Conservation (phyloP, 1,140 invertebrate genomes). For the Drosophila mojavensis region DNA sequence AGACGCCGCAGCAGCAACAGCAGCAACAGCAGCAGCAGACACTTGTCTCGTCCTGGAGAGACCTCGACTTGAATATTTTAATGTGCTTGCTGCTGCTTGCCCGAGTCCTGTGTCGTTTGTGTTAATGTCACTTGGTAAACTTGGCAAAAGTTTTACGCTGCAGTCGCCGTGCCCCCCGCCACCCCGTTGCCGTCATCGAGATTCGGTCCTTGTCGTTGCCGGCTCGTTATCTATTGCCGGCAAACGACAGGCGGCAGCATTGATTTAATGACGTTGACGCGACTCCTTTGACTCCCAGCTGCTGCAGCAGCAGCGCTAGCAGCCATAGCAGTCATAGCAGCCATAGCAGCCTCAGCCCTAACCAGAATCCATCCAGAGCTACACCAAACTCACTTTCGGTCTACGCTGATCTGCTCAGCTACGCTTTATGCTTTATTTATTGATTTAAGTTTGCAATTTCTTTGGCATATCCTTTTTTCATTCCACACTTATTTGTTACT, state of each 20-base stretch:
- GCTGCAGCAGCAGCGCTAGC: background rate
- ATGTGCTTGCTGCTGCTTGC: constrained; percentile 26
- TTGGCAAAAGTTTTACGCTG: constrained; percentile 54
- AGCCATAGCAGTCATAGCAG: too few species aligned
- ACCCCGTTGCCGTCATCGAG: background rate
- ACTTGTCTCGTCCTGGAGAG: constrained; percentile 25
- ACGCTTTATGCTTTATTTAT: constrained; percentile 78
- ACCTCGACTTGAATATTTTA: constrained; percentile 48
- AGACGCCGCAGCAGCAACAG: constrained; percentile 45
- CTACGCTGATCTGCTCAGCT: constrained; percentile 13
- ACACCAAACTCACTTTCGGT: background rate
- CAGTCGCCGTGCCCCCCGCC: constrained; percentile 13
- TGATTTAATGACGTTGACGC: constrained; percentile 84
- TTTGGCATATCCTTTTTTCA: constrained; percentile 56
- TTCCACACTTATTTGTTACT: constrained; percentile 47
- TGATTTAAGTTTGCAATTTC: constrained; percentile 82
- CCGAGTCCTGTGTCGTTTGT: constrained; percentile 50
- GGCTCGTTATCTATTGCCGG: constrained; percentile 76
- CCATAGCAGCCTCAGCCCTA: background rate
- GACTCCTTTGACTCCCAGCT: constrained; percentile 36
- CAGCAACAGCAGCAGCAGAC: background rate
- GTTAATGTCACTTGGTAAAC: constrained; percentile 79
- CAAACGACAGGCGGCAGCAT: constrained; percentile 69
- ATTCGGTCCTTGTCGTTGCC: constrained; percentile 19
- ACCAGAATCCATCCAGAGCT: background rate